phyloP scores from a whole-genome alignment of 1,140 invertebrate genomes.

The Zaprionus gabonicus region DNA sequence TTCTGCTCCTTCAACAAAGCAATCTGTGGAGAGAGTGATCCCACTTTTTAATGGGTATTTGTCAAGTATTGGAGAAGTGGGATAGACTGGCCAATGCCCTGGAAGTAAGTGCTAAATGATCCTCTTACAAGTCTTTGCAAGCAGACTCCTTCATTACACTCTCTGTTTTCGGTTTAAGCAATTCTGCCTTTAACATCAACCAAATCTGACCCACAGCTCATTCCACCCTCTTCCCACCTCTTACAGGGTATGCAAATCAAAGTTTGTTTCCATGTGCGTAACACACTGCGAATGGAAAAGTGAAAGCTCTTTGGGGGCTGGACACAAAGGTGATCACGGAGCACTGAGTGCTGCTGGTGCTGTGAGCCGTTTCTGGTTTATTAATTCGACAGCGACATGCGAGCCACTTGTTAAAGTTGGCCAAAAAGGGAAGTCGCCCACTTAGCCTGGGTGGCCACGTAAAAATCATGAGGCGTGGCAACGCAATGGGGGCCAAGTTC shows the following conservation, averaged over 20 bases:
- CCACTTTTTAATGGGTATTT: conserved; percentile 4
- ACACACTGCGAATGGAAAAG: conserved; percentile 4
- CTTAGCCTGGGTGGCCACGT: conserved; percentile 20
- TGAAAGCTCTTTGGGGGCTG: conserved; percentile 6
- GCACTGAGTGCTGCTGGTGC: conserved; percentile 44
- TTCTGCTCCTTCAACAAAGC: no score
- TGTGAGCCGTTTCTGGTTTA: conserved; percentile 60
- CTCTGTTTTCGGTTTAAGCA: no score
- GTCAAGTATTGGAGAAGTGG: conserved; percentile 58
- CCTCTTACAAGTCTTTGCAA: no score
- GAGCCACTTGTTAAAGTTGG: conserved; percentile 53
- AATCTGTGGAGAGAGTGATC: background rate
- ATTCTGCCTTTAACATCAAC: no score
- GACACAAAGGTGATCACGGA: background rate
- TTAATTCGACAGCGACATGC: conserved; percentile 75
- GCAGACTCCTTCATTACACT: no score
- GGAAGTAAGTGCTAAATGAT: no score
- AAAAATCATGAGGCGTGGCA: conserved; percentile 26
- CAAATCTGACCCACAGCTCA: no score
- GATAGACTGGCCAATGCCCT: no score
- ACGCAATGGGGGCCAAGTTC: conserved; percentile 6
- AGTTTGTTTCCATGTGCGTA: conserved; percentile 70
- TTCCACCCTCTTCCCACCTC: background rate
- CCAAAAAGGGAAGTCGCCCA: conserved; percentile 32
- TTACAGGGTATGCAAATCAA: conserved; percentile 58